These are phyloP conservation scores for Ecliptopera silaceata DNA, from an alignment of 2,888 invertebrate genomes.

Conservation along the genomic window DNA sequence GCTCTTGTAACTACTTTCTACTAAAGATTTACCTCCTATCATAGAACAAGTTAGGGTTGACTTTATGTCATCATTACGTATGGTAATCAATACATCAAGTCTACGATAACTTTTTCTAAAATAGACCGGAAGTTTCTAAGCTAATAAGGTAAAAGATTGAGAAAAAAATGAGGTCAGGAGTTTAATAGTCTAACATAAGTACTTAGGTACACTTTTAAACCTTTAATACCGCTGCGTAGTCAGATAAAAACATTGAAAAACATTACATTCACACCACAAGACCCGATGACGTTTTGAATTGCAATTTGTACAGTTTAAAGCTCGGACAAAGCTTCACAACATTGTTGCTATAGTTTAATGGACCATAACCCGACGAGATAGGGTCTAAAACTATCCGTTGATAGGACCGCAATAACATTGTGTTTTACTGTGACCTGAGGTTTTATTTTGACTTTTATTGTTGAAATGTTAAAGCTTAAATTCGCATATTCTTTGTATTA, in stretches of 20 bases:
- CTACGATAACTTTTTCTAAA: too few relatives aligned
- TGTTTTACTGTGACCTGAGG: constrained; percentile 18
- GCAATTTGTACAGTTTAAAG: constrained; percentile 63
- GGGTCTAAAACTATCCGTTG: constrained; percentile 41
- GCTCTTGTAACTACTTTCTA: too few relatives aligned
- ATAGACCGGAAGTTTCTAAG: too few relatives aligned
- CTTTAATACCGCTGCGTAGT: too few relatives aligned
- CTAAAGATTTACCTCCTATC: too few relatives aligned
- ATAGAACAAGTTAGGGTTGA: too few relatives aligned
- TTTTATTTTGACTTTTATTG: constrained; percentile 19
- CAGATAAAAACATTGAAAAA: constrained; percentile 43
- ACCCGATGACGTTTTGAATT: constrained; percentile 61
- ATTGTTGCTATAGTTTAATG: constrained; percentile 35
- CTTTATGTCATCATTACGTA: too few relatives aligned
- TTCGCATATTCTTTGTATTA: constrained; percentile 35
- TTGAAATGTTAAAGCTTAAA: constrained; percentile 33
- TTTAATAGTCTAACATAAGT: too few relatives aligned
- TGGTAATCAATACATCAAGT: too few relatives aligned
- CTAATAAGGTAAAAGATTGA: too few relatives aligned
- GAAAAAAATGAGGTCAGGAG: too few relatives aligned
- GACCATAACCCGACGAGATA: constrained; percentile 37
- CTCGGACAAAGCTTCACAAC: constrained; percentile 41
- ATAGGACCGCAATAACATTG: constrained; percentile 42
- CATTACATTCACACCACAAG: constrained; percentile 53
- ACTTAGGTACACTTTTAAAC: too few relatives aligned